Conservation (phyloP, 2,888 invertebrate species). For the Meloe dianella region DNA sequence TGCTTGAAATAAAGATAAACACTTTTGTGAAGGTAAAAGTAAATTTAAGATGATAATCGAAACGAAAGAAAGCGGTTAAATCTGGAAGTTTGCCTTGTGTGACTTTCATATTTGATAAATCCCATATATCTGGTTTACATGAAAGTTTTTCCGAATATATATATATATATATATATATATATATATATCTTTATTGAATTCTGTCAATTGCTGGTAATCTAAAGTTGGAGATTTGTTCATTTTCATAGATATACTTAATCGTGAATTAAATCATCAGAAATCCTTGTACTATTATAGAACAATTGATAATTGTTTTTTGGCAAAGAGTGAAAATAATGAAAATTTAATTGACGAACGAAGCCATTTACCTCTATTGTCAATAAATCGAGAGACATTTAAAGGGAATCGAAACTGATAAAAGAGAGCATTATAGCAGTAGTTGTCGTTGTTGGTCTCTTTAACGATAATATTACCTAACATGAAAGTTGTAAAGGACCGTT, state of each 20-base stretch:
- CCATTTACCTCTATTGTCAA: conserved; percentile 23
- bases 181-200: too few species aligned
- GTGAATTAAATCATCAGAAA: conserved; percentile 19
- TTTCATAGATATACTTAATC: not conserved
- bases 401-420: not conserved
- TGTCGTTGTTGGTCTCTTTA: conserved; percentile 19
- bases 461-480: conserved; percentile 23
- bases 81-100: too few species aligned
- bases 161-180: too few species aligned
- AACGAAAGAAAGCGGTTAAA: too few species aligned
- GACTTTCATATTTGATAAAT: too few species aligned
- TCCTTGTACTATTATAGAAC: conserved; percentile 6
- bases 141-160: too few species aligned
- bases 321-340: conserved; percentile 22
- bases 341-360: conserved; percentile 26
- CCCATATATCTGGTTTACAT: too few species aligned
- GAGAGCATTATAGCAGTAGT: not conserved
- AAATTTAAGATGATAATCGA: too few species aligned
- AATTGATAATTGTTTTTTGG: not conserved
- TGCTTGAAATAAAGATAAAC: too few species aligned
- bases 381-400: conserved; percentile 19
- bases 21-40: too few species aligned
- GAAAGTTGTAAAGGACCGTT: conserved; percentile 20
- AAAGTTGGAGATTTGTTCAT: not conserved
- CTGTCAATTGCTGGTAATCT: not conserved